Percentiles rank a stretch among this genome's conserved stretches.
These are phyloP conservation scores for Sciurus vulgaris DNA, from an alignment of 2,797 vertebrate species.

Conservation along the genomic window DNA sequence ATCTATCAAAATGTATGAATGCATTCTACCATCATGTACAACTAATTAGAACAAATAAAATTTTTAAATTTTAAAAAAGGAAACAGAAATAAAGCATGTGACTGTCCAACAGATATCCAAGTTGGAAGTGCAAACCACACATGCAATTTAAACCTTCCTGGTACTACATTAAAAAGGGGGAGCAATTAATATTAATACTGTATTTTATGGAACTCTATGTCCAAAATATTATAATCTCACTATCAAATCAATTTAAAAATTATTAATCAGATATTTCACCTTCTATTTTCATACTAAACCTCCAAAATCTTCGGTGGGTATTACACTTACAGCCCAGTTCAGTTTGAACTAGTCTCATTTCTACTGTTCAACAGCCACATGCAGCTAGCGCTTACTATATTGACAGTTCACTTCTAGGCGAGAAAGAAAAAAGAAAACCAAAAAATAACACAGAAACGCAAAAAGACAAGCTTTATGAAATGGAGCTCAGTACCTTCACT, in stretches of 20 bases:
- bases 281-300: not conserved
- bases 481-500: not conserved
- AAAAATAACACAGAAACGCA: not conserved
- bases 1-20: too few species aligned
- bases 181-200: slow-evolving; percentile 1
- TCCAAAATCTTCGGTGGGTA: not conserved
- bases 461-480: not conserved
- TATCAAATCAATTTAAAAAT: not conserved
- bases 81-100: too few species aligned
- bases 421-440: too few species aligned
- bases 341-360: not conserved
- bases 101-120: not conserved
- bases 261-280: not conserved
- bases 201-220: not conserved
- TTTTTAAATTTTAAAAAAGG: too few species aligned
- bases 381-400: not conserved
- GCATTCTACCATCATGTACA: too few species aligned
- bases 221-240: not conserved
- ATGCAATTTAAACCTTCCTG: not conserved
- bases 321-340: not conserved
- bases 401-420: not conserved
- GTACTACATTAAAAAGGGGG: not conserved
- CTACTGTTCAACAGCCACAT: not conserved
- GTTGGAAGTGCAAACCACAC: not conserved
- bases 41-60: too few species aligned